phyloP scores from a whole-genome alignment of 2,888 invertebrate genomes.

The Mesodorylaimus sp. region DNA sequence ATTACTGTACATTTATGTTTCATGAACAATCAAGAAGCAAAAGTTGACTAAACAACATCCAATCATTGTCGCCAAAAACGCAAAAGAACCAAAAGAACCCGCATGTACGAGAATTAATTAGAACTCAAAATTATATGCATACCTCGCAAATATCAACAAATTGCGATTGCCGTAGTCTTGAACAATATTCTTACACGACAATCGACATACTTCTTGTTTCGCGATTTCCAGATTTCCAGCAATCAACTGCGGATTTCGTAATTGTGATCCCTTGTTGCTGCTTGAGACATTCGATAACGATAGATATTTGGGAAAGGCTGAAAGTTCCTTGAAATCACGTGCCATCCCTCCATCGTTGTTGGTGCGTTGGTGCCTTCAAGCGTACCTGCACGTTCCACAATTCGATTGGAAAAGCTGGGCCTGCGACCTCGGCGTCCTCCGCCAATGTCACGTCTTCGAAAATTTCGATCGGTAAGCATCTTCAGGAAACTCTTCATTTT shows the following conservation, averaged over 20 bases:
- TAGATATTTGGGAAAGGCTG: not conserved
- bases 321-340: not conserved
- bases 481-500: not conserved
- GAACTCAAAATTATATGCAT: not conserved
- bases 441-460: slow-evolving; percentile 2
- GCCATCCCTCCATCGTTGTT: slow-evolving; percentile 1
- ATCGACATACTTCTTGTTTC: too few species aligned
- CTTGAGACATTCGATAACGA: not conserved
- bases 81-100: too few species aligned
- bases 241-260: not conserved
- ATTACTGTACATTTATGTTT: too few species aligned
- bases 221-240: not conserved
- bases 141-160: too few species aligned
- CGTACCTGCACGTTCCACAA: not conserved
- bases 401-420: not conserved
- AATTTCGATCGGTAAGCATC: not conserved
- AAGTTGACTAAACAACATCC: too few species aligned
- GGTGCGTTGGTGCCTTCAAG: not conserved
- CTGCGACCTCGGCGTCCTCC: too few species aligned
- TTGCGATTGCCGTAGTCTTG: not conserved
- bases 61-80: too few species aligned
- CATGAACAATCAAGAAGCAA: too few species aligned
- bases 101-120: not conserved
- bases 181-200: too few species aligned
- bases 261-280: not conserved